Conservation (phyloP, 2,113 vertebrate genomes). For the Corydoras maculifer region DNA sequence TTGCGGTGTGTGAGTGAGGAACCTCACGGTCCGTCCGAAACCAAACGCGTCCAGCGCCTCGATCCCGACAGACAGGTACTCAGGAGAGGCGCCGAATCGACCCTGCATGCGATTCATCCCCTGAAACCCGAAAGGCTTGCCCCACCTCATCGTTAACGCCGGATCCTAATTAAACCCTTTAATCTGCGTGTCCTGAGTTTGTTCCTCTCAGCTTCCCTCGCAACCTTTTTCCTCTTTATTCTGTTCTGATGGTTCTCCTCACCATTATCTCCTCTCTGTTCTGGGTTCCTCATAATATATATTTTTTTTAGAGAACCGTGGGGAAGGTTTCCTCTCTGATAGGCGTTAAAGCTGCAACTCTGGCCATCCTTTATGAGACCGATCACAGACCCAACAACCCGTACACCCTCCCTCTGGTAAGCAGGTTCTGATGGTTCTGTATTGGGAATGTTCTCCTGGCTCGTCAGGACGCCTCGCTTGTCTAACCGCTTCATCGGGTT, state of each 20-base stretch:
- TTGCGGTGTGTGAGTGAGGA: too few relatives aligned
- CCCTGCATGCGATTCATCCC: too few relatives aligned
- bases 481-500: too few relatives aligned
- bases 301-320: constrained; percentile 74
- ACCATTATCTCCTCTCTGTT: not conserved
- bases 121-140: too few relatives aligned
- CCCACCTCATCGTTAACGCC: too few relatives aligned
- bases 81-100: too few relatives aligned
- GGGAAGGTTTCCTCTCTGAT: constrained; percentile 85
- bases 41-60: constrained; percentile 50
- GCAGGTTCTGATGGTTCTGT: constrained; percentile 40
- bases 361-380: constrained; percentile 91
- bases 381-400: constrained; percentile 84
- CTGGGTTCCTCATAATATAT: not conserved
- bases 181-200: too few relatives aligned
- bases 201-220: not conserved
- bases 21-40: constrained; percentile 30
- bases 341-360: constrained; percentile 85
- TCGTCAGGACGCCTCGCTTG: too few relatives aligned
- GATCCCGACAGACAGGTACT: constrained; percentile 63
- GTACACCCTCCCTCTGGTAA: constrained; percentile 75
- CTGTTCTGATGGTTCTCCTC: not conserved
- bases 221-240: not conserved
- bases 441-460: too few relatives aligned
- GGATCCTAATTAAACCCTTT: too few relatives aligned